phyloP scores from a whole-genome alignment of 2,113 vertebrate species.

The Tauraco erythrolophus region DNA sequence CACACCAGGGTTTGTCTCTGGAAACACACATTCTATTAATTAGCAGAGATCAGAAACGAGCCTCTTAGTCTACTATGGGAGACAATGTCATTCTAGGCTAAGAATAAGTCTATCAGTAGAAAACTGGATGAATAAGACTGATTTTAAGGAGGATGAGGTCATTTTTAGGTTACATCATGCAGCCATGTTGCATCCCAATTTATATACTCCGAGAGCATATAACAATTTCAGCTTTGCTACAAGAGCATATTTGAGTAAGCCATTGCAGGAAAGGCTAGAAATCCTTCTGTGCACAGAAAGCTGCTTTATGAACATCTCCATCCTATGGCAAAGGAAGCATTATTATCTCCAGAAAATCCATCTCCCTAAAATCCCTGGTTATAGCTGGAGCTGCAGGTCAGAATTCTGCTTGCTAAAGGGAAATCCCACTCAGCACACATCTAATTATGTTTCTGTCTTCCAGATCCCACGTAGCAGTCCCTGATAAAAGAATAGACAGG shows the following conservation, averaged over 20 bases:
- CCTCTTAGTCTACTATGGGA: neutral
- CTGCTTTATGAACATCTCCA: neutral
- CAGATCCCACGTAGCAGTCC: neutral
- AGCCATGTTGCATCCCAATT: neutral
- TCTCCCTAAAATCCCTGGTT: neutral
- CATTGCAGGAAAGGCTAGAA: neutral
- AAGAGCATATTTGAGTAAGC: neutral
- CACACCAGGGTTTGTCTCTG: neutral
- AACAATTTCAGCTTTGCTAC: neutral
- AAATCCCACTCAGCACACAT: slow-evolving; percentile 33
- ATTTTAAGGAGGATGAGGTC: slow-evolving; percentile 38
- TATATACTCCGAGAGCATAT: neutral
- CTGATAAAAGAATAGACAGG: slow-evolving; percentile 24
- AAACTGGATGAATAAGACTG: neutral
- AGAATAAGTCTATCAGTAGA: slow-evolving; percentile 6
- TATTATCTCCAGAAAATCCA: slow-evolving; percentile 14
- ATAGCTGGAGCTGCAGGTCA: neutral
- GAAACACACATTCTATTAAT: neutral
- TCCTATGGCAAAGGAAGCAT: neutral
- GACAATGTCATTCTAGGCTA: neutral
- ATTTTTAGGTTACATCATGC: neutral
- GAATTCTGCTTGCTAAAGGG: neutral
- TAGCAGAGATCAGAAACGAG: slow-evolving; percentile 6
- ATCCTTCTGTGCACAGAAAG: neutral
- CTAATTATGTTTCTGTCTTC: slow-evolving; percentile 16